phyloP scores from a whole-genome alignment of 2,797 vertebrate genomes.

The Synaphobranchus kaupii region DNA sequence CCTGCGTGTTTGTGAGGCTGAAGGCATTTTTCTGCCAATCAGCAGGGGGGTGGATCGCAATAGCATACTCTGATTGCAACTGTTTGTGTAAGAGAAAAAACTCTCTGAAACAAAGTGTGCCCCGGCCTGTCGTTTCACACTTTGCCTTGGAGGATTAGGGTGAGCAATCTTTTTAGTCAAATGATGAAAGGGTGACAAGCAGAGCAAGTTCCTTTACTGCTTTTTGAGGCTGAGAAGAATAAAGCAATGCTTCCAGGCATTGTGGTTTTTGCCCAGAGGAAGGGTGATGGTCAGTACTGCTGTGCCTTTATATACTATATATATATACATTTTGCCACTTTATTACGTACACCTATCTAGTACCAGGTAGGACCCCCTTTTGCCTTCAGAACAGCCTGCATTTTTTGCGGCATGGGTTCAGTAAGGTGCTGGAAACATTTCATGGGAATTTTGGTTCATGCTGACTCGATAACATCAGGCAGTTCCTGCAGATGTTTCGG shows the following conservation, averaged over 20 bases:
- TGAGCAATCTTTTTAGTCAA: background rate
- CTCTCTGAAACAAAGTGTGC: background rate
- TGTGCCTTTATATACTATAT: background rate
- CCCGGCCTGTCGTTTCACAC: background rate
- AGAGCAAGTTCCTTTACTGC: background rate
- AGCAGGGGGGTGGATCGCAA: background rate
- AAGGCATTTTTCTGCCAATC: background rate
- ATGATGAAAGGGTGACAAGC: background rate
- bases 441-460: too few relatives aligned
- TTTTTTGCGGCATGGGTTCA: too few relatives aligned
- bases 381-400: too few relatives aligned
- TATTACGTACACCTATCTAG: too few relatives aligned
- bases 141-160: background rate
- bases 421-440: too few relatives aligned
- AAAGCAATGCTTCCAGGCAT: background rate
- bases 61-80: conserved; percentile 10
- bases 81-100: background rate
- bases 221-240: background rate
- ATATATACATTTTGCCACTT: too few relatives aligned
- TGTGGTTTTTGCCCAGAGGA: background rate
- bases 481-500: too few relatives aligned
- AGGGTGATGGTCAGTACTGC: background rate
- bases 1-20: background rate
- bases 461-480: too few relatives aligned
- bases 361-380: too few relatives aligned